A percentile compares a stretch with the other conserved stretches of the same genome.
These are phyloP conservation scores for Fragum whitleyi DNA, from an alignment of 2,888 invertebrate genomes.

Conservation along the genomic window DNA sequence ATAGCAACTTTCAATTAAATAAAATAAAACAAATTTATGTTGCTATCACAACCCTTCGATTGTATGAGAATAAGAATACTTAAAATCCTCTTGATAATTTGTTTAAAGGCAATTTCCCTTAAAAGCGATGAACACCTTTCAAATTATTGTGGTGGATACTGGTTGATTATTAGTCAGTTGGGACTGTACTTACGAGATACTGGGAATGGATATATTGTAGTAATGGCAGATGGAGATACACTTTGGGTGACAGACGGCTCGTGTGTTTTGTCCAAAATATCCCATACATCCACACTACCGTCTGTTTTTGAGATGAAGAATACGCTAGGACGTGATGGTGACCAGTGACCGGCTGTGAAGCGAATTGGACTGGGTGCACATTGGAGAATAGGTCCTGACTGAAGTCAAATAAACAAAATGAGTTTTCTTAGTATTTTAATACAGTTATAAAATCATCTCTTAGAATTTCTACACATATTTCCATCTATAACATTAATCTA, in stretches of 20 bases:
- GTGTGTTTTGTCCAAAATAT: conserved; percentile 90
- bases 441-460: too few species aligned
- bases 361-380: conserved; percentile 77
- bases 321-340: conserved; percentile 90
- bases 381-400: conserved; percentile 83
- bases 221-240: conserved; percentile 86
- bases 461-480: too few species aligned
- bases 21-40: too few species aligned
- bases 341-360: conserved; percentile 88
- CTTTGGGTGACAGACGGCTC: conserved; percentile 89
- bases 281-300: conserved; percentile 93
- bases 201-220: conserved; percentile 80
- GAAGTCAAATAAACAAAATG: conserved; percentile 34
- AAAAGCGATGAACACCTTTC: too few species aligned
- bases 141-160: too few species aligned
- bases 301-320: conserved; percentile 90
- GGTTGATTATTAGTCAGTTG: too few species aligned
- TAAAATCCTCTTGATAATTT: too few species aligned
- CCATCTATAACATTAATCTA: too few species aligned
- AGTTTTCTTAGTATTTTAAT: neutral
- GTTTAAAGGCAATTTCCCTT: too few species aligned
- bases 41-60: too few species aligned
- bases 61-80: too few species aligned
- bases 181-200: conserved; percentile 79
- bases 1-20: too few species aligned